Evolutionary conservation across 2,888 invertebrate genomes (phyloP).

Genomic region (Neoaliturus tenellus): DNA sequence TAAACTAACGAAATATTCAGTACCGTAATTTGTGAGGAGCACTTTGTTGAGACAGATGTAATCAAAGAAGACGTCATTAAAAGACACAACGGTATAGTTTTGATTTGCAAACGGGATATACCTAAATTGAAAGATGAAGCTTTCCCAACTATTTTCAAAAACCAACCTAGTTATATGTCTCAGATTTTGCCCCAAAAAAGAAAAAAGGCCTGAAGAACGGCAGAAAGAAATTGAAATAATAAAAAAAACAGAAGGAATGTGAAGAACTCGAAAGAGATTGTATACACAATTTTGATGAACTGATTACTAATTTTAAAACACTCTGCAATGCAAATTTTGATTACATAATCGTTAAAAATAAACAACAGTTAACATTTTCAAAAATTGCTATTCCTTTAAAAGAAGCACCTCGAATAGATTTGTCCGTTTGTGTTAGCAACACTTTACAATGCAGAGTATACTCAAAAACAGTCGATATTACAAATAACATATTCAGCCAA

Average conservation of each 20-base stretch:
- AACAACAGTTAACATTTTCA: conserved; percentile 6
- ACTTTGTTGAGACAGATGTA: background rate
- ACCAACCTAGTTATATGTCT: conserved; percentile 30
- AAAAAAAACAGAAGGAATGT: conserved; percentile 15
- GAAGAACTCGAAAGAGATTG: conserved; percentile 9
- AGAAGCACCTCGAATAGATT: conserved; percentile 29
- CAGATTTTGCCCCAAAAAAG: conserved; percentile 8
- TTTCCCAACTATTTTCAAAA: conserved; percentile 14
- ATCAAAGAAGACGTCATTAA: background rate
- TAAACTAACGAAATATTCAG: background rate
- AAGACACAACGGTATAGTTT: background rate
- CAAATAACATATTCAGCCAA: conserved; percentile 10
- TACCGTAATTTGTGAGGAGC: background rate
- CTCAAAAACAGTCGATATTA: background rate
- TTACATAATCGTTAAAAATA: conserved; percentile 6
- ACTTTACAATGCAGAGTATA: conserved; percentile 10
- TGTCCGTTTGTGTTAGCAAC: conserved; percentile 14
- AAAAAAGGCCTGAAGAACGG: conserved; percentile 20
- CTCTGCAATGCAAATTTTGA: background rate
- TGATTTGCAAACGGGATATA: background rate
- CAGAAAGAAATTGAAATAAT: conserved; percentile 10
- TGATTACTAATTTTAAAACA: background rate
- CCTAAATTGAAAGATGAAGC: background rate
- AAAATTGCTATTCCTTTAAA: conserved; percentile 18
- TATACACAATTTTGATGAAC: conserved; percentile 20